phyloP scores from a whole-genome alignment of 2,888 invertebrate species.

The Cistogaster globosa region DNA sequence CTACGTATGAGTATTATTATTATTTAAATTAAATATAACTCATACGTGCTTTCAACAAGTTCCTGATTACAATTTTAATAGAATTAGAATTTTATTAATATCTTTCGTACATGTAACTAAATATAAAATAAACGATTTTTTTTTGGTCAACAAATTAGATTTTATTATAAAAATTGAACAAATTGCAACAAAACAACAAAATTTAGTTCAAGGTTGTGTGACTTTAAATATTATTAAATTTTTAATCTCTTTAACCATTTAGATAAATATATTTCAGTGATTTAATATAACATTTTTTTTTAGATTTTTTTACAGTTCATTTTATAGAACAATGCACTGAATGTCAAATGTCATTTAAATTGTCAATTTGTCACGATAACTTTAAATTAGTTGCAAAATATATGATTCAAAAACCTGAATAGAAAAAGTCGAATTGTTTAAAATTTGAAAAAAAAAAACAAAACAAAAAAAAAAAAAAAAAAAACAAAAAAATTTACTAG shows the following conservation, averaged over 20 bases:
- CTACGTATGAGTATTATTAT: too few species aligned
- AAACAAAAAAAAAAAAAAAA: neutral
- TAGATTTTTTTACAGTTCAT: neutral
- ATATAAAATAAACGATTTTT: too few species aligned
- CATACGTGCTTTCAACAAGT: too few species aligned
- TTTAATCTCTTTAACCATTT: slow-evolving; percentile 55
- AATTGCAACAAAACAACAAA: neutral
- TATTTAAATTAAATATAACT: too few species aligned
- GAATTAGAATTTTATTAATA: too few species aligned
- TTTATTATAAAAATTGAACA: too few species aligned
- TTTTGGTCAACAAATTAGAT: too few species aligned
- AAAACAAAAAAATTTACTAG: neutral
- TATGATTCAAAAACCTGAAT: neutral
- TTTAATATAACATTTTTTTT: slow-evolving; percentile 40
- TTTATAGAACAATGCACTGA: slow-evolving; percentile 16
- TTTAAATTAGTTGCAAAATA: slow-evolving; percentile 53
- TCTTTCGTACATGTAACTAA: too few species aligned
- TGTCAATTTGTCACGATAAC: slow-evolving; percentile 66
- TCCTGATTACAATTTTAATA: too few species aligned
- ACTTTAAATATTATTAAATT: slow-evolving; percentile 42
- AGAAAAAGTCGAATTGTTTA: neutral
- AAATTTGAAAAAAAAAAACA: too few species aligned
- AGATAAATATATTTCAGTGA: slow-evolving; percentile 46
- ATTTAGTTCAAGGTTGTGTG: slow-evolving; percentile 57
- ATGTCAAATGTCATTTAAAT: slow-evolving; percentile 55